Evolutionary conservation across 2,797 vertebrate genomes (phyloP).

Genomic region (Oryzias dopingdopingensis): DNA sequence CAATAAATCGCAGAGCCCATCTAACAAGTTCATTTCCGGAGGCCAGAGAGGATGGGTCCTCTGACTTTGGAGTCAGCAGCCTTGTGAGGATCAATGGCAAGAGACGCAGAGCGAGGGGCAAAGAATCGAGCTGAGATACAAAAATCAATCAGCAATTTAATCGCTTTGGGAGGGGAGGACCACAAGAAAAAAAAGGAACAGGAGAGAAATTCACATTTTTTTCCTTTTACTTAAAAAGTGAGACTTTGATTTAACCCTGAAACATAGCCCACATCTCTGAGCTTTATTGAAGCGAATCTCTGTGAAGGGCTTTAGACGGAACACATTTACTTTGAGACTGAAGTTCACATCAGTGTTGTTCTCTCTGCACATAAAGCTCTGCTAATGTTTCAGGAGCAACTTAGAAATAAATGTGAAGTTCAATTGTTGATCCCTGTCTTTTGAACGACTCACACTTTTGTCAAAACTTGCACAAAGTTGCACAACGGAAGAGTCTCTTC

Average conservation of each 20-base stretch:
- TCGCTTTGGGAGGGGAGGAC: constrained; percentile 68
- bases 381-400: constrained; percentile 45
- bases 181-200: constrained; percentile 49
- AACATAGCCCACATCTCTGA: constrained; percentile 46
- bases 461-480: constrained; percentile 26
- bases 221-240: constrained; percentile 63
- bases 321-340: constrained; percentile 58
- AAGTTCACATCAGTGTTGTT: constrained; percentile 45
- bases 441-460: constrained; percentile 29
- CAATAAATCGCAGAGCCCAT: constrained; percentile 81
- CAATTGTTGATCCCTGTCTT: constrained; percentile 27
- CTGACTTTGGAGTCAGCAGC: constrained; percentile 81
- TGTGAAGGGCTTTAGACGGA: constrained; percentile 53
- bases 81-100: constrained; percentile 80
- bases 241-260: constrained; percentile 71
- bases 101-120: constrained; percentile 73
- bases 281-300: constrained; percentile 58
- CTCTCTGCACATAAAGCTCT: constrained; percentile 23
- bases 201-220: constrained; percentile 62
- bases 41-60: constrained; percentile 76
- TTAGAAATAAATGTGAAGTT: constrained; percentile 22
- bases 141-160: constrained; percentile 86
- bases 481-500: constrained; percentile 12
- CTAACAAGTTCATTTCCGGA: constrained; percentile 84
- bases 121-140: constrained; percentile 78